phyloP scores from a whole-genome alignment of 2,113 vertebrate species.

The Anas platyrhynchos region DNA sequence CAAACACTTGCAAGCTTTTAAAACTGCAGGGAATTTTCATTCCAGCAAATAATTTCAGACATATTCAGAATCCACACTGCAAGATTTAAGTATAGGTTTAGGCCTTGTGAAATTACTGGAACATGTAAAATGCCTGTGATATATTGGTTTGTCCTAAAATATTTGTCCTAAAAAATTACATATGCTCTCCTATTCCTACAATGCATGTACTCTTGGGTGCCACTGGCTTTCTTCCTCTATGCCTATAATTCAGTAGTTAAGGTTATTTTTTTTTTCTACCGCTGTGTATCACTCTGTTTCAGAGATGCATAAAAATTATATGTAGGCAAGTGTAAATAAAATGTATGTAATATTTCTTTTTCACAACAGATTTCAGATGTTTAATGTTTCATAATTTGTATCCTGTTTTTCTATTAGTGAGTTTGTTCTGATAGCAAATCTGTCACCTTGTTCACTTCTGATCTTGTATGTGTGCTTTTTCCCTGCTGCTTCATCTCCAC shows the following conservation, averaged over 20 bases:
- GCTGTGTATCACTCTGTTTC: not conserved
- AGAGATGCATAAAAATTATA: not conserved
- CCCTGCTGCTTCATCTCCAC: not conserved
- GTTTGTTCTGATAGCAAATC: not conserved
- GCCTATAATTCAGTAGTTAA: not conserved
- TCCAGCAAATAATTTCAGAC: not conserved
- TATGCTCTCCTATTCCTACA: not conserved
- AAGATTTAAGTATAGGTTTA: not conserved
- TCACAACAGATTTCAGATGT: not conserved
- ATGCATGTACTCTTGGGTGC: not conserved
- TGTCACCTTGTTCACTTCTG: not conserved
- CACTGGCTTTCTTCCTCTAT: not conserved
- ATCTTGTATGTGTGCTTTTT: not conserved
- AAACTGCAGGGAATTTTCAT: not conserved
- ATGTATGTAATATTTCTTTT: not conserved
- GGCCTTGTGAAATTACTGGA: not conserved
- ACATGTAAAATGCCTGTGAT: not conserved
- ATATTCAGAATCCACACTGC: not conserved
- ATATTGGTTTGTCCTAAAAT: not conserved
- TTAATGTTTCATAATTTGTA: not conserved
- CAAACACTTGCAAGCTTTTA: not conserved
- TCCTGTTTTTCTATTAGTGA: not conserved
- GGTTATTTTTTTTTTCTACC: not conserved
- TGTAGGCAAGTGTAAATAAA: not conserved
- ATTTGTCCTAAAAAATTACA: not conserved